Evolutionary conservation across 2,888 invertebrate genomes (phyloP).

Genomic region (Adelphocoris suturalis): DNA sequence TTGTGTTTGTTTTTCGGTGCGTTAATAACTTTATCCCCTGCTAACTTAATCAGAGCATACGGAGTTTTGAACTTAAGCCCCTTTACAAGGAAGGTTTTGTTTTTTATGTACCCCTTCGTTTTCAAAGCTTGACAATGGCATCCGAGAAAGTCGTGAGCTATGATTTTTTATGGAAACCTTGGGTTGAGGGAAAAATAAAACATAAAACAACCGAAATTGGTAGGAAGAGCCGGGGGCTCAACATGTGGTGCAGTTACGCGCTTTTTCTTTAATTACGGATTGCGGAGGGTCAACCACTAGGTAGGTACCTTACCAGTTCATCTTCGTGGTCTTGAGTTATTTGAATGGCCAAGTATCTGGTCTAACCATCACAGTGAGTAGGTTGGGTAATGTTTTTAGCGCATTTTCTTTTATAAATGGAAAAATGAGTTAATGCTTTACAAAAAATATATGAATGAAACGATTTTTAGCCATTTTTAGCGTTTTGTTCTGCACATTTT

Average conservation of each 20-base stretch:
- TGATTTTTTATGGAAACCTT: slow-evolving; percentile 16
- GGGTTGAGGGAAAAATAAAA: background rate
- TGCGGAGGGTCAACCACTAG: background rate
- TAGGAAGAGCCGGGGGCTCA: background rate
- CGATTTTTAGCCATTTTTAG: too few relatives aligned
- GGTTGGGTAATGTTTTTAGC: too few relatives aligned
- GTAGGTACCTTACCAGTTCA: too few relatives aligned
- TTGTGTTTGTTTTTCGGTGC: slow-evolving; percentile 32
- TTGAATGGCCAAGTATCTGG: too few relatives aligned
- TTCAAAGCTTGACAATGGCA: slow-evolving; percentile 25
- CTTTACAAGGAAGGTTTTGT: background rate
- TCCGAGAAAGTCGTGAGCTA: slow-evolving; percentile 41
- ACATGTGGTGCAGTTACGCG: slow-evolving; percentile 36
- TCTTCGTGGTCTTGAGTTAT: too few relatives aligned
- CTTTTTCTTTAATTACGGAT: slow-evolving; percentile 23
- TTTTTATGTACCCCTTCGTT: background rate
- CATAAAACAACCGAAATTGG: background rate
- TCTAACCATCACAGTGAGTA: too few relatives aligned
- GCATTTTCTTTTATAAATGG: too few relatives aligned
- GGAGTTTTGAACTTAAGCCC: background rate
- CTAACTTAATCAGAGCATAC: slow-evolving; percentile 43
- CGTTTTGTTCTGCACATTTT: too few relatives aligned
- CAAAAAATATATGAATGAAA: too few relatives aligned
- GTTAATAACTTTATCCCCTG: slow-evolving; percentile 29
- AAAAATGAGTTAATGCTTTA: too few relatives aligned